These are phyloP conservation scores for Sminthurides aquaticus DNA, from an alignment of 2,888 invertebrate genomes.

Conservation along the genomic window DNA sequence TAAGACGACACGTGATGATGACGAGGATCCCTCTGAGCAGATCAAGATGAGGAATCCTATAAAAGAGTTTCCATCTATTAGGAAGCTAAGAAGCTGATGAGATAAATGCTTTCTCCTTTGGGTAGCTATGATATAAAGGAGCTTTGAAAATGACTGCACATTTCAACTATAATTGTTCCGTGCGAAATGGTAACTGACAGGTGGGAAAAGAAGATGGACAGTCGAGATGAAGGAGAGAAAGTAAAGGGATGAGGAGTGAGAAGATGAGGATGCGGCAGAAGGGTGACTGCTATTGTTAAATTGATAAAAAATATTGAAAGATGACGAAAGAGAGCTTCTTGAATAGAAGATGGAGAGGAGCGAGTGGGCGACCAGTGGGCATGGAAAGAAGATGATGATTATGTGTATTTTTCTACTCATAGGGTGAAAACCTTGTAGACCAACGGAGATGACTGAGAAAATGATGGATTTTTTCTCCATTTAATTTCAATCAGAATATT, in stretches of 20 bases:
- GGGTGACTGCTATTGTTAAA: background rate
- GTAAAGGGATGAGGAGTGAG: background rate
- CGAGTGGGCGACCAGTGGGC: background rate
- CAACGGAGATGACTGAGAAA: no score
- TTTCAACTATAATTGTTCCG: conserved; percentile 1
- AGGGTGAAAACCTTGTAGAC: no score
- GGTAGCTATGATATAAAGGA: background rate
- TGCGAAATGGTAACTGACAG: conserved; percentile 7
- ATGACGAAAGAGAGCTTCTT: background rate
- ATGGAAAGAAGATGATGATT: background rate
- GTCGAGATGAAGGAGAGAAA: conserved; percentile 1
- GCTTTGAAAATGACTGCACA: conserved; percentile 12
- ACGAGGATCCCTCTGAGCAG: no score
- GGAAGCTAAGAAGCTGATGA: no score
- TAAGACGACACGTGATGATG: background rate
- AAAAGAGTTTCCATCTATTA: no score
- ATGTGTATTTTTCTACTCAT: background rate
- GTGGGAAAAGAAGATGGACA: conserved; percentile 4
- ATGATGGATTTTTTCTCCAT: no score
- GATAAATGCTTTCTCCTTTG: background rate
- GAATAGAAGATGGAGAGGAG: background rate
- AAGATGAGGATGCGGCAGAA: no score
- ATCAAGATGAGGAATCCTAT: no score
- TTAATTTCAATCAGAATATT: no score
- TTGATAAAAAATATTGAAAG: background rate